phyloP scores from a whole-genome alignment of 2,888 invertebrate species.

The Tetranychus truncatus region DNA sequence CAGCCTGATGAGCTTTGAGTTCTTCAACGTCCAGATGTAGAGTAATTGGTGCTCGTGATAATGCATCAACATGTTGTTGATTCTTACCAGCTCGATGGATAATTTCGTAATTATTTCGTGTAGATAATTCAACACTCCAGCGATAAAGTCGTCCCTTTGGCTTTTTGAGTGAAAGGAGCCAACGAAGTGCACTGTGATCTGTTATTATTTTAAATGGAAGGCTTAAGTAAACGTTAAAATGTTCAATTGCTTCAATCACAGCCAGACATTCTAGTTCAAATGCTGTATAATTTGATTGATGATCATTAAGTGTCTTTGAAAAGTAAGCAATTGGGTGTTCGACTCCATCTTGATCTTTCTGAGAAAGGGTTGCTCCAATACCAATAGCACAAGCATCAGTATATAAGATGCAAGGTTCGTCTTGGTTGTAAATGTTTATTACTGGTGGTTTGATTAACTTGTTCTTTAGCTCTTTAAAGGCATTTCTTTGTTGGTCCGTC shows the following conservation, averaged over 20 bases:
- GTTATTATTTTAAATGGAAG: not conserved
- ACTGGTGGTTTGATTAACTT: not conserved
- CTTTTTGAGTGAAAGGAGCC: not conserved
- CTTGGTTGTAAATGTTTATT: not conserved
- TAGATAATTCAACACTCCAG: slow-evolving; percentile 10
- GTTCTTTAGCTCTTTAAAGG: slow-evolving; percentile 22
- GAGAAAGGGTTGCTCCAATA: slow-evolving; percentile 7
- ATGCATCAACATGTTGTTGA: slow-evolving; percentile 16
- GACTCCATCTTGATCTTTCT: not conserved
- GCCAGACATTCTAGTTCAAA: slow-evolving; percentile 11
- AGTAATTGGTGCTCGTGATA: slow-evolving; percentile 13
- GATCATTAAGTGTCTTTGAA: slow-evolving; percentile 1
- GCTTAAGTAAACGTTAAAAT: not conserved
- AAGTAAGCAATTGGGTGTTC: slow-evolving; percentile 4
- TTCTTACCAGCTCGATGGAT: slow-evolving; percentile 11
- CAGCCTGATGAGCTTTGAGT: too few species aligned
- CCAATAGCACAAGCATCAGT: slow-evolving; percentile 14
- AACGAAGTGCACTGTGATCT: slow-evolving; percentile 10
- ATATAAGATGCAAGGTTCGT: not conserved
- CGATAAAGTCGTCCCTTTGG: not conserved
- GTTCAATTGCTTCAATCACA: slow-evolving; percentile 8
- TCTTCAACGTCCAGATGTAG: not conserved
- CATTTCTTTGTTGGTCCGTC: slow-evolving; percentile 7
- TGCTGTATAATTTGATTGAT: slow-evolving; percentile 7
- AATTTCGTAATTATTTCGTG: not conserved